Evolutionary conservation across 2,888 invertebrate species (phyloP), one percentile per base, ranked within the genome.

Genomic region (Charanyca ferruginea): DNA sequence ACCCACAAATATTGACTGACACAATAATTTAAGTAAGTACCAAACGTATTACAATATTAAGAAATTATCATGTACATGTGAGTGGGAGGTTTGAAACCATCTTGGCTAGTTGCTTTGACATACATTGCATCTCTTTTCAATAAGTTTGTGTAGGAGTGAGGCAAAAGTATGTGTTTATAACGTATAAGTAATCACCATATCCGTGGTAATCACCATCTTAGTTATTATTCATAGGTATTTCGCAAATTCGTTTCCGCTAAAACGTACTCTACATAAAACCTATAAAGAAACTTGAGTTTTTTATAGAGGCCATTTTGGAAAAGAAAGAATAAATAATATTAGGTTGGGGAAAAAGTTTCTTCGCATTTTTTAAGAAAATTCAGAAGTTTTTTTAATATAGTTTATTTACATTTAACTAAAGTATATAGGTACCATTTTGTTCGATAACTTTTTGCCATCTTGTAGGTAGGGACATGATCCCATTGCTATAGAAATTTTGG

Each of bases 1-100:
- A 66, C 45, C 3, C 42, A 54, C 60, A 32, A 49, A 61, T 66
- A 73, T 61, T 73, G 45, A 77, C 59, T 52, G 38, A 35, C 42
- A 9, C 38, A 53, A 57, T 66, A 58, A 65, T 77, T 52, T 22
- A 59, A 38, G 28, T 22, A 59, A 38, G 28, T 51, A 44, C 76
- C 69, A 52, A 54, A 76, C 47, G 9, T 20, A 45, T 35, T 20
- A 32, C 32, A 32, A 32, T 2, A n/a, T n/a, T n/a, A 61, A 49
- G 42, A 55, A 38, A 79, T 68, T 74, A 71, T 25, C 55, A 38
- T 25, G 20, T 13, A 53, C 42, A 41, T 64, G 59, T 41, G 22
- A 61, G 16, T 32, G 11, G 8, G 61, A 59, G 48, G 60, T 44
- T 66, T 51, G 49, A 60, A 66, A 62, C 45, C 18, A 5, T 57